These are phyloP conservation scores for Eupithecia insigniata DNA, from an alignment of 2,888 invertebrate genomes.

Conservation along the genomic window DNA sequence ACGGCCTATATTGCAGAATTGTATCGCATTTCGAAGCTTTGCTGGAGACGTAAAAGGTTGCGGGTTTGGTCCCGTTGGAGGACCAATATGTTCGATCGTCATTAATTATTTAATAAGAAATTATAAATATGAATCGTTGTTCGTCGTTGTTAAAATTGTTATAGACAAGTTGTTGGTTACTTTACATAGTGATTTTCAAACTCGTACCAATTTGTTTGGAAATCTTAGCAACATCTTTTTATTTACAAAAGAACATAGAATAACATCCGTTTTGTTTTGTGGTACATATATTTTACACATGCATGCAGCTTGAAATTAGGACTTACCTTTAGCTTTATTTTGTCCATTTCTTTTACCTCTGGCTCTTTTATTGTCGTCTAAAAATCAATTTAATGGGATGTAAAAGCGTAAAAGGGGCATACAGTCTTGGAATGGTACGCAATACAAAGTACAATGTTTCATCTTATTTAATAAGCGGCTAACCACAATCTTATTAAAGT, in stretches of 20 bases:
- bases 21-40: neutral
- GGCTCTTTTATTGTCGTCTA: slow-evolving; percentile 74
- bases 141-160: slow-evolving; percentile 25
- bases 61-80: neutral
- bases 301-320: slow-evolving; percentile 45
- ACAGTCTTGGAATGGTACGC: slow-evolving; percentile 17
- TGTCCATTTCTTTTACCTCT: slow-evolving; percentile 64
- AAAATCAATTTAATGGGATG: slow-evolving; percentile 66
- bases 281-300: slow-evolving; percentile 38
- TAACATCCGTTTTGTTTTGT: slow-evolving; percentile 9
- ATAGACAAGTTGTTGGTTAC: slow-evolving; percentile 53
- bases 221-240: slow-evolving; percentile 51
- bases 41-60: neutral
- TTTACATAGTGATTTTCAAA: slow-evolving; percentile 56
- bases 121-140: neutral
- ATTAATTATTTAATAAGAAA: neutral
- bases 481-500: neutral
- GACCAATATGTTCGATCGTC: neutral
- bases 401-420: slow-evolving; percentile 63
- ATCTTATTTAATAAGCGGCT: neutral
- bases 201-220: slow-evolving; percentile 53
- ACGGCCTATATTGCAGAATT: neutral
- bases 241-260: slow-evolving; percentile 53
- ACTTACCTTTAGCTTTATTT: slow-evolving; percentile 80
- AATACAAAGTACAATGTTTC: slow-evolving; percentile 34